Base-by-base conservation (phyloP, 2,888 invertebrate species). In the Acleris emargana region DNA sequence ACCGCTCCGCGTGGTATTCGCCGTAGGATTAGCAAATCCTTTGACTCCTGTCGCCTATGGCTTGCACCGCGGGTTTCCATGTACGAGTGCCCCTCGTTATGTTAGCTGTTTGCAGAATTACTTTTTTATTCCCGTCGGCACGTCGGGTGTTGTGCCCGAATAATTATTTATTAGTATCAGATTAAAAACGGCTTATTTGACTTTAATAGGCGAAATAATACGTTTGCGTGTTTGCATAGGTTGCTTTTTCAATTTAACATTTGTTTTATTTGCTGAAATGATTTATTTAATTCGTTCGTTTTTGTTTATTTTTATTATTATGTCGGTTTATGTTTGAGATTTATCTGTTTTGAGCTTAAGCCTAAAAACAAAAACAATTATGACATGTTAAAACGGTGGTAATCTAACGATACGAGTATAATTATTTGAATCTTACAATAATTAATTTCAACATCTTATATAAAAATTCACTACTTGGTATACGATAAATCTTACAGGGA, bases 101-200 rank as follows among this genome's bases (percentile, higher is more conserved):
- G 75, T 75, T 73, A 73, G 77, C 77, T 77, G 80, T 80, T 78
- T 76, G 77, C 73, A 72, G 72, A 79, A 78, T 77, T 75, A 73
- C 74, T 79, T 78, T 81, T 80, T 72, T 79, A 76, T 76, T 74
- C 74, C 72, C 74, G 69, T 66, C 73, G 69, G 73, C 69, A 76
- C 72, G 74, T 73, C 72, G 75, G 76, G 77, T 75, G 76, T 76
- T 76, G 74, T 76, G 72, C 43, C 54, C 54, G 66, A 61, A 66
- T 61, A 66, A 66, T 66, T 66, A 66, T 60, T 66, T 66, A 66
- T 57, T 61, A 58, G 64, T 54, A 57, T 61, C 66, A 66, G 50
- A 66, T 66, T 66, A 52, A 66, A 64, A 61, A 57, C 51, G 51
- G 66, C 66, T 66, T 66, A 60, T 47, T 66, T 51, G 55, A 45